Evolutionary conservation across 2,113 vertebrate genomes (phyloP).

Genomic region (Erythrolamprus reginae): DNA sequence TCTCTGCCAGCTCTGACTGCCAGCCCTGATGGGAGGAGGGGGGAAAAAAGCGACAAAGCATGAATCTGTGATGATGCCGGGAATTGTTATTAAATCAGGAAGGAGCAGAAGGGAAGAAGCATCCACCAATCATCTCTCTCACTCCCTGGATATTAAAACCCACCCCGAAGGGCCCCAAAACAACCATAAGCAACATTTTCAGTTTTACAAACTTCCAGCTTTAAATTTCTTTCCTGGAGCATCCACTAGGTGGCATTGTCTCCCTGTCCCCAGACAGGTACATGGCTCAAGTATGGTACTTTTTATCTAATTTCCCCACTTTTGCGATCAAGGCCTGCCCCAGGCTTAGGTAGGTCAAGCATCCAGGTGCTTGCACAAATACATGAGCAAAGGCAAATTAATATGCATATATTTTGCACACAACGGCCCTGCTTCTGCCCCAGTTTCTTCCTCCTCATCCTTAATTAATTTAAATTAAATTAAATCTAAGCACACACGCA

Average conservation of each 20-base stretch:
- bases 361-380: not conserved
- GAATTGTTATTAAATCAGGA: not conserved
- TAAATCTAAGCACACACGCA: not conserved
- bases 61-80: not conserved
- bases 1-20: not conserved
- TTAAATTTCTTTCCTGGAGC: not conserved
- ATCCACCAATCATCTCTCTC: not conserved
- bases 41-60: no score
- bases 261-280: not conserved
- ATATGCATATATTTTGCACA: not conserved
- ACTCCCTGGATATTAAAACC: not conserved
- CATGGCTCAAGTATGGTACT: not conserved
- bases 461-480: not conserved
- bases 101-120: not conserved
- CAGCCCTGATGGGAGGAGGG: not conserved
- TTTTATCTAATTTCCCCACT: not conserved
- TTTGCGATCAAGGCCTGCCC: not conserved
- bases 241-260: slow-evolving; percentile 17
- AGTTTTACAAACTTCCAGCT: not conserved
- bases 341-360: not conserved
- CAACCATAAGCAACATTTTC: not conserved
- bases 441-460: not conserved
- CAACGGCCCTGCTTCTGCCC: not conserved
- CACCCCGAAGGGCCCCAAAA: not conserved
- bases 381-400: not conserved